phyloP scores from a whole-genome alignment of 2,797 vertebrate genomes.

The Thaleichthys pacificus region DNA sequence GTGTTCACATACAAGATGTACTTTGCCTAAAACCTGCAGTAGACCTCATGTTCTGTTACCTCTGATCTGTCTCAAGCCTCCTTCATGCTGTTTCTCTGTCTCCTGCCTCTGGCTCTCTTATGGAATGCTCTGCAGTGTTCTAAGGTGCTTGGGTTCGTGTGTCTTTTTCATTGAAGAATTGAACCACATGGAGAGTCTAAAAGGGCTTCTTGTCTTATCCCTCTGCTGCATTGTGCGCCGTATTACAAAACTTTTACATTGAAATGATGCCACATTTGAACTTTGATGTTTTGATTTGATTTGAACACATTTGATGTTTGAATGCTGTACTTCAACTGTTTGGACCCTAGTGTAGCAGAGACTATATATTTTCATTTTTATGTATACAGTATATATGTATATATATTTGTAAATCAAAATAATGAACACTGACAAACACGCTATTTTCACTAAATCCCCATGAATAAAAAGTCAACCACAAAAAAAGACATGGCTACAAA shows the following conservation, averaged over 20 bases:
- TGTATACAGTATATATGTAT: too few relatives aligned
- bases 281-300: too few relatives aligned
- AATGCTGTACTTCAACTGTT: too few relatives aligned
- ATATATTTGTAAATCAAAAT: too few relatives aligned
- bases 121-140: not conserved
- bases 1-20: too few relatives aligned
- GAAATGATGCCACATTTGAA: not conserved
- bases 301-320: too few relatives aligned
- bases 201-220: conserved; percentile 5
- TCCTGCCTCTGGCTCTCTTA: not conserved
- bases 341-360: too few relatives aligned
- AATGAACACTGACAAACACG: not conserved
- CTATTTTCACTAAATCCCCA: not conserved
- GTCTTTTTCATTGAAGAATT: not conserved
- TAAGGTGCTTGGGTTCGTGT: too few relatives aligned
- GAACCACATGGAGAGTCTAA: too few relatives aligned
- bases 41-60: not conserved
- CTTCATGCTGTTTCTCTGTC: not conserved
- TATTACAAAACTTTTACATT: conserved; percentile 30
- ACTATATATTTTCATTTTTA: too few relatives aligned
- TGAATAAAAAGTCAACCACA: conserved; percentile 15
- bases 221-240: conserved; percentile 25
- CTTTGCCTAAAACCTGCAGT: not conserved
- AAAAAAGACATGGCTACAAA: conserved; percentile 20
- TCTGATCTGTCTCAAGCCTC: conserved; percentile 23